A percentile compares a stretch with the other conserved stretches of the same genome.
phyloP scores from a whole-genome alignment of 2,113 vertebrate species.

The Misgurnus anguillicaudatus region DNA sequence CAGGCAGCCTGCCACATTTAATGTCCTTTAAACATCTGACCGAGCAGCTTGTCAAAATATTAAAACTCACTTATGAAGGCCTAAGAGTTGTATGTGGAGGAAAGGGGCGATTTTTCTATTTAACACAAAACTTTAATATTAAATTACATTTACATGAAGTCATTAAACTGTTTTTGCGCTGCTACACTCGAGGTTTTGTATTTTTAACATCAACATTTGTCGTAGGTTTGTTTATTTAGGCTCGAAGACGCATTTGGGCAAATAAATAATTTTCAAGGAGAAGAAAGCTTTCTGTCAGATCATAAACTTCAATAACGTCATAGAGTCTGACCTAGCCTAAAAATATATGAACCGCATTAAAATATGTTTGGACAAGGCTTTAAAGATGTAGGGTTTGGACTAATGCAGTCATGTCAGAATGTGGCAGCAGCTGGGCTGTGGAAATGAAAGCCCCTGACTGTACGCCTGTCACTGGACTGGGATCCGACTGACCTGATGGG shows the following conservation, averaged over 20 bases:
- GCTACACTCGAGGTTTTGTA: background rate
- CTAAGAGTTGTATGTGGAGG: conserved; percentile 58
- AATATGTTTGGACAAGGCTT: conserved; percentile 67
- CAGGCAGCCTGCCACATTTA: conserved; percentile 75
- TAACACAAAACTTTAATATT: conserved; percentile 69
- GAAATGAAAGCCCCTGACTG: conserved; percentile 73
- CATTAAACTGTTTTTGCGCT: conserved; percentile 36
- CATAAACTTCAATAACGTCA: conserved; percentile 66
- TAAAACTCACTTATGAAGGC: conserved; percentile 70
- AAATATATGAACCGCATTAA: conserved; percentile 70
- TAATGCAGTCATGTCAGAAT: conserved; percentile 26
- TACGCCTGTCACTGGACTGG: conserved; percentile 58
- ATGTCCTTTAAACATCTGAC: conserved; percentile 76
- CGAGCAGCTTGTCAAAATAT: conserved; percentile 77
- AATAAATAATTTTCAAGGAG: conserved; percentile 45
- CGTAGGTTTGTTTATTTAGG: conserved; percentile 10
- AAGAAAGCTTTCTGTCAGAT: conserved; percentile 58
- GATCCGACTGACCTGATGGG: conserved; percentile 63
- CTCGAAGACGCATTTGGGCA: conserved; percentile 63
- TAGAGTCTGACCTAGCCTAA: conserved; percentile 56
- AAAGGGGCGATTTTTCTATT: conserved; percentile 64
- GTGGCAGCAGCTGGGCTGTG: conserved; percentile 71
- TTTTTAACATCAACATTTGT: conserved; percentile 2
- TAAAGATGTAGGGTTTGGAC: conserved; percentile 55
- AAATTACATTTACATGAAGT: conserved; percentile 16